Percentiles rank a stretch among this genome's conserved stretches.
phyloP scores from a whole-genome alignment of 2,888 invertebrate species.

The Latrodectus hesperus region DNA sequence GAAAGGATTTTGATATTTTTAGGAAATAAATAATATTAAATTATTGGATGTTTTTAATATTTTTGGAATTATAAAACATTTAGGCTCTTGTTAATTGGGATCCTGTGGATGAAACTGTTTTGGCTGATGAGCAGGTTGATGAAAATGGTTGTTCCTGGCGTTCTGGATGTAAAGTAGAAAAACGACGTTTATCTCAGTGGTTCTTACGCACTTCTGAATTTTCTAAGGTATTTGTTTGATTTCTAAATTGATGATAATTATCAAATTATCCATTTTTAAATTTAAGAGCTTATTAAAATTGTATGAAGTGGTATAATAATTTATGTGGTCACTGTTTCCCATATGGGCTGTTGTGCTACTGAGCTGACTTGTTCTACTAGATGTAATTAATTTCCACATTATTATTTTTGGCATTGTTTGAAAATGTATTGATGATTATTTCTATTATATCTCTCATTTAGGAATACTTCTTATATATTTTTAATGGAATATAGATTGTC shows the following conservation, averaged over 20 bases:
- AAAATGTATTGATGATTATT: too few relatives aligned
- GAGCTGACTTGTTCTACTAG: too few relatives aligned
- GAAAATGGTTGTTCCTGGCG: slow-evolving; percentile 93
- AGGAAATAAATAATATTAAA: too few relatives aligned
- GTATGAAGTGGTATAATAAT: neutral
- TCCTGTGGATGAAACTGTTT: slow-evolving; percentile 95
- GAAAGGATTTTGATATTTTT: too few relatives aligned
- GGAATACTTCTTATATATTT: too few relatives aligned
- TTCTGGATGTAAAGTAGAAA: slow-evolving; percentile 95
- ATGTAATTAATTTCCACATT: too few relatives aligned
- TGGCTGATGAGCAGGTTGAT: slow-evolving; percentile 99
- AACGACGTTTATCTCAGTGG: slow-evolving; percentile 93
- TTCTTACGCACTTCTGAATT: slow-evolving; percentile 87
- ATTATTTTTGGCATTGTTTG: too few relatives aligned
- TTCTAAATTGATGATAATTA: neutral
- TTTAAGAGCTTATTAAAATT: neutral
- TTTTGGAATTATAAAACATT: neutral
- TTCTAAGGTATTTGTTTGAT: slow-evolving; percentile 53
- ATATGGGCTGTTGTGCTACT: too few relatives aligned
- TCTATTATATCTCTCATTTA: too few relatives aligned
- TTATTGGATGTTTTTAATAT: neutral
- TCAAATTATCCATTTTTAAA: neutral
- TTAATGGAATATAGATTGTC: too few relatives aligned
- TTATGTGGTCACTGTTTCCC: neutral
- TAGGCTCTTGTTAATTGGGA: slow-evolving; percentile 97